Base-by-base conservation (phyloP, 2,113 vertebrate species). In the Nicator chloris region DNA sequence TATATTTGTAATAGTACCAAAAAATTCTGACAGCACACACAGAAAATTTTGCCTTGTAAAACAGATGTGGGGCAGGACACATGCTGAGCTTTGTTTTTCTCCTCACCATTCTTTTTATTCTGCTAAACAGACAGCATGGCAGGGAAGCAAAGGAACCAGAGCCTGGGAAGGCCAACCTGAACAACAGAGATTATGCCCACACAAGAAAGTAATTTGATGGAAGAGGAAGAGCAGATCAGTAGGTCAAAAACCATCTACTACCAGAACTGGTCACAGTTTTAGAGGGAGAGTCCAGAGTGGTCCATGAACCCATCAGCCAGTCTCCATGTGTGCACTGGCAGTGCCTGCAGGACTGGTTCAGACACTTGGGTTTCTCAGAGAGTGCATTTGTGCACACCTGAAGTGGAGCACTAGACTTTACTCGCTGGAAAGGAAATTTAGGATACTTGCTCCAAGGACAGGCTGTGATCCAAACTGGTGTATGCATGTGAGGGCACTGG, bases 41-140 rank as follows among this genome's bases (percentile, higher is more conserved):
- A 2, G 45, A 77, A 17, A 18, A 24, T 57, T 78, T 3, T 86
- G 35, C 22, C 63, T 71, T 26, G 20, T 64, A 37, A 71, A 93
- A 28, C 6, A 37, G 15, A 51, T 14, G 69, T 2, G 15, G 64
- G 44, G 37, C 66, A 56, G 14, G 39, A 61, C 42, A 39, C 23
- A 56, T 11, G 15, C 47, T 68, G 30, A 56, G 44, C 21, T 54
- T 42, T 15, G 17, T 18, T 60, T 31, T 49, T 24, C 28, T 7
- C 21, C 8, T 22, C n/a, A 27, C 5, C 6, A 33, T 30, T 40
- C 19, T 44, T 66, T 61, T 82, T 35, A 23, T 28, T 23, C 16
- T 49, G 31, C 47, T 35, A 8, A 51, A 33, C 11, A n/a, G 9
- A 51, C 13, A 40, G 12, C 0, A 0, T 4, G 6, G 31, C 23